Base-by-base conservation (phyloP, 2,888 invertebrate genomes). In the Temnothorax rugatulus region DNA sequence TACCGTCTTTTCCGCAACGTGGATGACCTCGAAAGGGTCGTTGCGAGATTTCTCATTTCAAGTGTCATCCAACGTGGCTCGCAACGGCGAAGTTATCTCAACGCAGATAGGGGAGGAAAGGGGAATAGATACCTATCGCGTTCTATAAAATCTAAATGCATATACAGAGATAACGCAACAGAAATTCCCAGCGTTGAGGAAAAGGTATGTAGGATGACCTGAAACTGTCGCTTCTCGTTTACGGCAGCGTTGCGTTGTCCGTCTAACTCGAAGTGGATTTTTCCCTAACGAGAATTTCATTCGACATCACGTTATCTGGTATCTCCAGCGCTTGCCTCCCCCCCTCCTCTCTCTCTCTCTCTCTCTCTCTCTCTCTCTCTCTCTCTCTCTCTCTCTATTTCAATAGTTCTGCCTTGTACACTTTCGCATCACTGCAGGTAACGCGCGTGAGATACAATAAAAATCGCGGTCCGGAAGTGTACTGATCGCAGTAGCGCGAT, bases 31-130 rank as follows among this genome's bases (percentile, higher is more conserved):
- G 64, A 73, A 82, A 82, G 73, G 66, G 18, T 66, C 81, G 38
- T 74, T 66, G 52, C 34, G 64, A 76, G 71, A 83, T 41, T 83
- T 84, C 71, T 76, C 75, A 83, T 76, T 71, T 75, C 34, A 44
- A 82, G 84, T 82, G 76, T 83, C 82, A 83, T 83, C 75, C 71
- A 81, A 21, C 21, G 29, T 44, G 18, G 15, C 34, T 29, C 52
- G 38, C 25, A 38, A 61, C 71, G 59, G 59, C 18, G 5, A 50
- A 71, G 21, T 71, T 59, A 61, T 61, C 59, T 50, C 71, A 38
- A 25, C 13, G 25, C 47, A 71, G 44, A 15, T 18, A 69, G 13
- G 44, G 4, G 29, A 34, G 34, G 50, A n/a, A 34, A 34, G 34
- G 69, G 50, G 15, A 25, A 34, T 38, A 18, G 15, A 44, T 69